phyloP scores from a whole-genome alignment of 2,113 vertebrate genomes.

The Ciconia boyciana region DNA sequence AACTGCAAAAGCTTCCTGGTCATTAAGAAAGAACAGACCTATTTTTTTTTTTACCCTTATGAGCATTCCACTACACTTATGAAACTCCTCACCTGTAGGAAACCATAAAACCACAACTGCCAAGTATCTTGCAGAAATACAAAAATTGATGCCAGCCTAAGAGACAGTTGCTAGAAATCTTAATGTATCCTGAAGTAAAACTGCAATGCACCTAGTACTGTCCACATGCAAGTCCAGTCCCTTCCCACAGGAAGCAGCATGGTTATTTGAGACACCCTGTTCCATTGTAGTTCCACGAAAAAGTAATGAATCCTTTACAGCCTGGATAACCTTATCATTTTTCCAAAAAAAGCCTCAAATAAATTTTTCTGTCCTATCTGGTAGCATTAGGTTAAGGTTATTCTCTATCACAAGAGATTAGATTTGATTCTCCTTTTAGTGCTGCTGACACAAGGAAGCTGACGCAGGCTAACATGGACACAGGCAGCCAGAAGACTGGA shows the following conservation, averaged over 20 bases:
- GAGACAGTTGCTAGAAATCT: not conserved
- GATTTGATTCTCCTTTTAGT: constrained; percentile 35
- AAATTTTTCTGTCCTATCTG: not conserved
- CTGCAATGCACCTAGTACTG: not conserved
- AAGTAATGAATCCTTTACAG: not conserved
- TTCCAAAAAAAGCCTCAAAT: constrained; percentile 15
- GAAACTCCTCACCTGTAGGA: not conserved
- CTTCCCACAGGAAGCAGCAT: not conserved
- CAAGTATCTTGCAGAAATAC: not conserved
- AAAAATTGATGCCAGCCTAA: not conserved
- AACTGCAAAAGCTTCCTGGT: not conserved
- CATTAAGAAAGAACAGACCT: not conserved
- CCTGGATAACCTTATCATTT: not conserved
- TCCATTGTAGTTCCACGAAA: not conserved
- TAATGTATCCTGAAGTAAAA: not conserved
- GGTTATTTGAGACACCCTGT: not conserved
- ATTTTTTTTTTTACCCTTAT: not conserved
- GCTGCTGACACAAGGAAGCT: constrained; percentile 35
- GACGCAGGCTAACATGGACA: not conserved
- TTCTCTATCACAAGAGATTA: constrained; percentile 20
- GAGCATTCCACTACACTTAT: not conserved
- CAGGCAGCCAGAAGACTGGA: constrained; percentile 24
- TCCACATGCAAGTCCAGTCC: not conserved
- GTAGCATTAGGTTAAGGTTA: constrained; percentile 30
- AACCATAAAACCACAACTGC: not conserved